Percentiles rank a stretch among this genome's conserved stretches.
Evolutionary conservation across 2,113 vertebrate species (phyloP).

Genomic region (Pseudolaguvia tuberculata): DNA sequence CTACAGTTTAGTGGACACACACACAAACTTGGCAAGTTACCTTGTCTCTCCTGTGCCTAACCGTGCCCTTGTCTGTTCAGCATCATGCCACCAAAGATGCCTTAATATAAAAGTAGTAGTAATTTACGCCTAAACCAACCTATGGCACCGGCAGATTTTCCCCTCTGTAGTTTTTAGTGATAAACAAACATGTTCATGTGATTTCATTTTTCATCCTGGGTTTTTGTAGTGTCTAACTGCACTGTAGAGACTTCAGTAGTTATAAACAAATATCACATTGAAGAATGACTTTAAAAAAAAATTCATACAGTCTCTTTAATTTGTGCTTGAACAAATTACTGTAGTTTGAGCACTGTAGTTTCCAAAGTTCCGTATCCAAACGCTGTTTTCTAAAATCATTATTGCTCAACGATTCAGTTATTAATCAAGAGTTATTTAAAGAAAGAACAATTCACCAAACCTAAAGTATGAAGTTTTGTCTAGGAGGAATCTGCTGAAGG

Average conservation of each 20-base stretch:
- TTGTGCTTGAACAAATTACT: not conserved
- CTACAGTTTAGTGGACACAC: conserved; percentile 70
- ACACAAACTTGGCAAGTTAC: conserved; percentile 38
- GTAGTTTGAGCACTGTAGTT: no score
- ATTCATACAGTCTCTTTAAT: not conserved
- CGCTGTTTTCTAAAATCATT: not conserved
- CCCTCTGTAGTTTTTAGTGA: not conserved
- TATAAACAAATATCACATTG: not conserved
- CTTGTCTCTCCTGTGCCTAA: conserved; percentile 22
- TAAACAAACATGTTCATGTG: not conserved
- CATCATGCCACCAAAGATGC: conserved; percentile 38
- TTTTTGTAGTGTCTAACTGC: no score
- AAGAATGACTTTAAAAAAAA: not conserved
- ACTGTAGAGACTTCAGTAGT: not conserved
- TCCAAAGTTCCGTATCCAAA: not conserved
- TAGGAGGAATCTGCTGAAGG: no score
- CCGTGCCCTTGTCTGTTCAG: conserved; percentile 24
- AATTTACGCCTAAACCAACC: conserved; percentile 60
- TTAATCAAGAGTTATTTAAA: no score
- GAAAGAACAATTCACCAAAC: no score
- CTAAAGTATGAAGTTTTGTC: no score
- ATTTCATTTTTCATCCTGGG: not conserved
- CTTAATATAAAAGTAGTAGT: no score
- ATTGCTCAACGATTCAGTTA: not conserved
- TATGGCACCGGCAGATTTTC: conserved; percentile 65